Conservation (phyloP, 2,888 invertebrate species). For the Meiosimyza platycephala region DNA sequence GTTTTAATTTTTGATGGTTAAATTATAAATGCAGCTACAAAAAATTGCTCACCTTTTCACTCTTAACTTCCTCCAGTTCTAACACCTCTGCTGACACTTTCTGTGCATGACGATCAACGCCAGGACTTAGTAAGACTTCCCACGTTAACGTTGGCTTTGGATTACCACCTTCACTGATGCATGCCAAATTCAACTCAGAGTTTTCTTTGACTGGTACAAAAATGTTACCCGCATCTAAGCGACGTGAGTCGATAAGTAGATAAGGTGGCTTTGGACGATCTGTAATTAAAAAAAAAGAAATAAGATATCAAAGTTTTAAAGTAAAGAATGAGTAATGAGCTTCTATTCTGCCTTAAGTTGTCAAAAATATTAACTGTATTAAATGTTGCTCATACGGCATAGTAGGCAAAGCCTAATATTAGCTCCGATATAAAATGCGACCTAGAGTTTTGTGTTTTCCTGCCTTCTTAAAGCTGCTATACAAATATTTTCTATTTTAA, state of each 20-base stretch:
- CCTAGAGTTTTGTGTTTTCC: too few species aligned
- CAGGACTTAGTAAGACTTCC: conserved; percentile 69
- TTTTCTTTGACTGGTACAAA: conserved; percentile 90
- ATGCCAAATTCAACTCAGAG: conserved; percentile 82
- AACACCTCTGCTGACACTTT: conserved; percentile 69
- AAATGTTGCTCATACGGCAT: too few species aligned
- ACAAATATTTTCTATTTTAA: too few species aligned
- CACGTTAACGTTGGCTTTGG: conserved; percentile 73
- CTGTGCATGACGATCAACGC: conserved; percentile 72
- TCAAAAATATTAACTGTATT: too few species aligned
- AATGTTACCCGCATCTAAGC: conserved; percentile 86
- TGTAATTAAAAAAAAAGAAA: conserved; percentile 61
- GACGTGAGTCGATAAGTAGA: conserved; percentile 85
- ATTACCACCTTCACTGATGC: conserved; percentile 86
- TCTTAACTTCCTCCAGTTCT: conserved; percentile 66
- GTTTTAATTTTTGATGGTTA: background rate
- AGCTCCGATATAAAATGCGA: too few species aligned
- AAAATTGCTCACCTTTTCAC: conserved; percentile 60
- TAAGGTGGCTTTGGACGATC: conserved; percentile 88
- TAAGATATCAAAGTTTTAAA: background rate
- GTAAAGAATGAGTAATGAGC: background rate
- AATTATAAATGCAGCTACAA: too few species aligned
- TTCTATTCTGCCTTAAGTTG: too few species aligned
- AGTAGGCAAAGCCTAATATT: too few species aligned
- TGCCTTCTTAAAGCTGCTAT: too few species aligned